Conservation (phyloP, 2,113 vertebrate genomes). For the Anas platyrhynchos region DNA sequence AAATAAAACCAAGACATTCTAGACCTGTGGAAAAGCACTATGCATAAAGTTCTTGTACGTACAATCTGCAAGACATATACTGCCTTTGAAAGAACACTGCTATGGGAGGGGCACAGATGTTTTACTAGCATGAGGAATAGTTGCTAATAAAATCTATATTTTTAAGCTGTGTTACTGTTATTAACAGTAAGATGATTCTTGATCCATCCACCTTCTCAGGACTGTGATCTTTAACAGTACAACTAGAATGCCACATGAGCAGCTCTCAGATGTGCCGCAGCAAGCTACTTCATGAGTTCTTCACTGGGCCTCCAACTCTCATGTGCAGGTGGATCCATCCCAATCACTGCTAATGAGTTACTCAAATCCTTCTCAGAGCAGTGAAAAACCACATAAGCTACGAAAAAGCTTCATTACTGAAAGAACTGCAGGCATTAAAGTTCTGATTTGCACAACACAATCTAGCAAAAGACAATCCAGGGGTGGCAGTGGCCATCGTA, state of each 20-base stretch:
- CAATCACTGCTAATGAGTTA: fast-evolving
- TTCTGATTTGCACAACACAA: background rate
- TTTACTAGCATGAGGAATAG: background rate
- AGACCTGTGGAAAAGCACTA: background rate
- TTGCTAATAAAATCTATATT: background rate
- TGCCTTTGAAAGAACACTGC: background rate
- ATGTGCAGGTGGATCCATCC: background rate
- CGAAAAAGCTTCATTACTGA: background rate
- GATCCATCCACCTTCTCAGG: background rate
- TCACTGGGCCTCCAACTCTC: fast-evolving
- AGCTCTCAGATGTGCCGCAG: background rate
- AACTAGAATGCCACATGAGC: background rate
- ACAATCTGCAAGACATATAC: background rate
- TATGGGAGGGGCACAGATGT: background rate
- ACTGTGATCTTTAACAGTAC: background rate
- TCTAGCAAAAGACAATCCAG: background rate
- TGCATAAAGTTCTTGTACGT: background rate
- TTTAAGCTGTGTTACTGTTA: background rate
- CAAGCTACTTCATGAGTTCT: background rate
- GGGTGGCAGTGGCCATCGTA: background rate
- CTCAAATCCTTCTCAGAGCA: background rate
- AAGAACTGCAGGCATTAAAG: background rate
- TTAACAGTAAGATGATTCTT: background rate
- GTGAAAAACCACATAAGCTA: background rate
- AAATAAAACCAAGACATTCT: background rate